phyloP scores from a whole-genome alignment of 2,888 invertebrate genomes.

The Coelogynopora nodosa region DNA sequence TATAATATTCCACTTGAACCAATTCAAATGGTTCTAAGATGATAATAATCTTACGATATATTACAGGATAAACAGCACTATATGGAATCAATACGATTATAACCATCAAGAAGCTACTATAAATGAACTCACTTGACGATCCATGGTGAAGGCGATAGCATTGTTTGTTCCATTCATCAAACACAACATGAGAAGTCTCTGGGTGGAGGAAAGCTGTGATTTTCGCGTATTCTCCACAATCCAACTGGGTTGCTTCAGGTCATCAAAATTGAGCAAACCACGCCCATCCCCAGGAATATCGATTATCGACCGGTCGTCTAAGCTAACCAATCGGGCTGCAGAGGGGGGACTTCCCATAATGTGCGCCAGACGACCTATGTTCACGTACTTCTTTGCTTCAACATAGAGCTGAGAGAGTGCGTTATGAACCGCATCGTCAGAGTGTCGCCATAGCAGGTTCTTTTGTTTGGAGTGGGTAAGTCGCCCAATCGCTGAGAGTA shows the following conservation, averaged over 20 bases:
- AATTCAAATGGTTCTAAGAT: no score
- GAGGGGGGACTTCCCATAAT: not conserved
- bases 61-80: no score
- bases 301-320: not conserved
- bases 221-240: not conserved
- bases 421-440: not conserved
- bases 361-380: not conserved
- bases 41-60: no score
- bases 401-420: not conserved
- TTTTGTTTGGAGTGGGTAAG: not conserved
- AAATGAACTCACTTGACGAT: not conserved
- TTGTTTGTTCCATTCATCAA: not conserved
- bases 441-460: not conserved
- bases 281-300: not conserved
- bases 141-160: not conserved
- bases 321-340: not conserved
- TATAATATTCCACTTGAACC: no score
- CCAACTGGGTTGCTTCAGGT: not conserved
- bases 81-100: no score
- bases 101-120: no score
- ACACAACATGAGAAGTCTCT: not conserved
- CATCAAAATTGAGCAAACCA: not conserved
- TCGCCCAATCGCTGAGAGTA: not conserved
- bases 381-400: not conserved
- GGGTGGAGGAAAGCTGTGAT: not conserved